Conservation (phyloP, 1,140 invertebrate genomes). For the Drosophila miranda region DNA sequence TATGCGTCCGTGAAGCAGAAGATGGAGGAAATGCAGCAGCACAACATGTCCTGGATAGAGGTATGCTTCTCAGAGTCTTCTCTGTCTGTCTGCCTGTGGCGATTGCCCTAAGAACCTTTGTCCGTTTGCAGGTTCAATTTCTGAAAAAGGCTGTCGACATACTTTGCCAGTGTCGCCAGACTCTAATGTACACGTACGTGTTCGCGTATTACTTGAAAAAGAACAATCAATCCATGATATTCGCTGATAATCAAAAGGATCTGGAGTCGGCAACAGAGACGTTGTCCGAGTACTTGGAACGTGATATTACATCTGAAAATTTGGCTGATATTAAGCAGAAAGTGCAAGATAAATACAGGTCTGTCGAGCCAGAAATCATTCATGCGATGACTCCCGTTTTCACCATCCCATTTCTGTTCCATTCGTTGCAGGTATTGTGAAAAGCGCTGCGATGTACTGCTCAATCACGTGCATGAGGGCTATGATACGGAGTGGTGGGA, state of each 20-base stretch:
- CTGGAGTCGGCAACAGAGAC: slow-evolving; percentile 98
- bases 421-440: slow-evolving; percentile 94
- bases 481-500: slow-evolving; percentile 99
- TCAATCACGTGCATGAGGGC: slow-evolving; percentile 98
- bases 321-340: slow-evolving; percentile 99
- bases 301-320: slow-evolving; percentile 99
- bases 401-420: not conserved
- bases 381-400: too few species aligned
- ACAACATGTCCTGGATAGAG: slow-evolving; percentile 99
- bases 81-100: too few species aligned
- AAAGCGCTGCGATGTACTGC: slow-evolving; percentile 94
- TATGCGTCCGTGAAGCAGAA: slow-evolving; percentile 97
- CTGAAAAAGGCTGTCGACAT: slow-evolving; percentile 99
- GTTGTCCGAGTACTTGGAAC: slow-evolving; percentile 98
- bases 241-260: slow-evolving; percentile 99
- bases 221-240: slow-evolving; percentile 99
- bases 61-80: slow-evolving; percentile 83
- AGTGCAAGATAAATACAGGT: slow-evolving; percentile 99
- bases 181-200: slow-evolving; percentile 99
- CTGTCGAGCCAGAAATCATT: too few species aligned
- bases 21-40: slow-evolving; percentile 99
- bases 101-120: not conserved
- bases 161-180: slow-evolving; percentile 97
- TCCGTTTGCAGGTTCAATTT: slow-evolving; percentile 92
- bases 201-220: slow-evolving; percentile 99